Evolutionary conservation across 2,113 vertebrate species (phyloP).

Genomic region (Gobius niger): DNA sequence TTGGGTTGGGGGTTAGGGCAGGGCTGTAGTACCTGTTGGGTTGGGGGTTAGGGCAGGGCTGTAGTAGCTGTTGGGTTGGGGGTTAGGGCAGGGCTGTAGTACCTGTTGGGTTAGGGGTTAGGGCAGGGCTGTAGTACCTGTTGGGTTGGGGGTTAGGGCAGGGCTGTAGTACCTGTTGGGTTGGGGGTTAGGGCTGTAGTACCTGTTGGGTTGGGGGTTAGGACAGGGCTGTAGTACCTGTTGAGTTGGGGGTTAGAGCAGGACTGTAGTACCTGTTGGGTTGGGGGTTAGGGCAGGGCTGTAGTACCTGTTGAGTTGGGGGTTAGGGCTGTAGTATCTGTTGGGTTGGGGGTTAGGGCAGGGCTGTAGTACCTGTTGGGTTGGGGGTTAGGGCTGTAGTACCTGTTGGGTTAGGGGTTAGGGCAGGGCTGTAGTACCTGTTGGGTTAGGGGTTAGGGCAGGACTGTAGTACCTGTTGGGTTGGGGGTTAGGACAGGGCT

Average conservation of each 20-base stretch:
- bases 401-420: slow-evolving; percentile 78
- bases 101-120: neutral
- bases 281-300: no score
- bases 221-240: neutral
- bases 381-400: neutral
- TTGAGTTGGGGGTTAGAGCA: neutral
- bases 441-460: neutral
- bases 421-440: neutral
- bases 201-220: slow-evolving; percentile 78
- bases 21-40: neutral
- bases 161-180: neutral
- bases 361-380: neutral
- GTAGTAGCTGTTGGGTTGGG: slow-evolving; percentile 78
- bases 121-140: slow-evolving; percentile 71
- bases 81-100: no score
- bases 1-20: slow-evolving; percentile 45
- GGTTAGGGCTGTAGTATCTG: slow-evolving; percentile 72
- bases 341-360: slow-evolving; percentile 45
- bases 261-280: slow-evolving; percentile 77
- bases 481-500: no score
- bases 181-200: neutral
- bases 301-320: neutral
- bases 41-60: neutral
- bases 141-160: slow-evolving; percentile 45
- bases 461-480: slow-evolving; percentile 77